A percentile compares a stretch with the other conserved stretches of the same genome.
Conservation (phyloP, 1,140 invertebrate species). For the Bombyx mori region ASM3026992v2 NC_085125.1:9507001-9507500, state of each 20-base stretch:
- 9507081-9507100: constrained; percentile 90
- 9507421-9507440: too few species aligned
- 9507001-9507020: constrained; percentile 56
- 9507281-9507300: too few species aligned
- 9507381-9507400: too few species aligned
- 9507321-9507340: too few species aligned
- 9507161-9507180: constrained; percentile 81
- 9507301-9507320: too few species aligned
- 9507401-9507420: too few species aligned
- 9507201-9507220: constrained; percentile 73
- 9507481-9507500: constrained; percentile 19
- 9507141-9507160: constrained; percentile 83
- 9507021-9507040: constrained; percentile 48
- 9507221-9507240: constrained; percentile 82
- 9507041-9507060: constrained; percentile 74
- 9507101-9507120: constrained; percentile 86
- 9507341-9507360: too few species aligned
- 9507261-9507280: constrained; percentile 82
- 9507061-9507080: constrained; percentile 82
- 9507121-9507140: constrained; percentile 85
- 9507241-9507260: constrained; percentile 90
- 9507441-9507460: background rate
- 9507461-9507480: constrained; percentile 13
- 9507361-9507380: too few species aligned
- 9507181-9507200: constrained; percentile 71